Conservation (phyloP, 2,797 vertebrate species). For the Falco columbarius region DNA sequence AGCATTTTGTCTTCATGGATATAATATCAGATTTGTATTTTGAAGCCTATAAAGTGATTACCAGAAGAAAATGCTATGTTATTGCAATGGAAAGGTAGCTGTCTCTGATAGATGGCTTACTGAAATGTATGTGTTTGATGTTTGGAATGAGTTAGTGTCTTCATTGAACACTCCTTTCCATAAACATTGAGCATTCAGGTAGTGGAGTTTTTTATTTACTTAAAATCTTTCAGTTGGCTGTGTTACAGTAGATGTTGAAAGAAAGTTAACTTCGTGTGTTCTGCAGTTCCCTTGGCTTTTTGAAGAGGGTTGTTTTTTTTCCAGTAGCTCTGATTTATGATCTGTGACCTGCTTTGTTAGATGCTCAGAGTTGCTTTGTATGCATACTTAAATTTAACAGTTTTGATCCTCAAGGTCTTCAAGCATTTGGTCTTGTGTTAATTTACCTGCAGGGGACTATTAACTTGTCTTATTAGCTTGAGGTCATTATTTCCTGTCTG, state of each 20-base stretch:
- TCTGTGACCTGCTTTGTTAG: constrained; percentile 28
- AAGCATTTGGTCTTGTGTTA: constrained; percentile 51
- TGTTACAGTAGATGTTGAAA: background rate
- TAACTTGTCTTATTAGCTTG: constrained; percentile 59
- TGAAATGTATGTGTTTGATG: constrained; percentile 54
- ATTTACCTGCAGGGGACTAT: constrained; percentile 63
- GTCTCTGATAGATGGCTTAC: constrained; percentile 67
- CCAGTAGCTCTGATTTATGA: background rate
- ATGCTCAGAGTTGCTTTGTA: constrained; percentile 13
- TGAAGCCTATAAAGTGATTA: constrained; percentile 67
- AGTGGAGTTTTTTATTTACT: background rate
- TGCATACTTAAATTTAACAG: constrained; percentile 18
- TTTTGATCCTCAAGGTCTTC: constrained; percentile 46
- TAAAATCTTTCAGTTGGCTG: constrained; percentile 17
- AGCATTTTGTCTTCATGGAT: constrained; percentile 66
- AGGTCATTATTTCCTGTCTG: constrained; percentile 68
- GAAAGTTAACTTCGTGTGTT: constrained; percentile 35
- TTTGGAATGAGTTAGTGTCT: constrained; percentile 61
- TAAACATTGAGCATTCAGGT: background rate
- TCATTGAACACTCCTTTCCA: constrained; percentile 42
- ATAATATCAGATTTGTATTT: constrained; percentile 71
- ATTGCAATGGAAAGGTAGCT: constrained; percentile 55
- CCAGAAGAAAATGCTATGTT: constrained; percentile 58
- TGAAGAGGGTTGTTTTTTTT: background rate
- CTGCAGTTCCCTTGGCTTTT: background rate